Percentiles rank a stretch among this genome's conserved stretches.
Conservation (phyloP, 1,140 invertebrate genomes). For the Drosophila hydei region DNA sequence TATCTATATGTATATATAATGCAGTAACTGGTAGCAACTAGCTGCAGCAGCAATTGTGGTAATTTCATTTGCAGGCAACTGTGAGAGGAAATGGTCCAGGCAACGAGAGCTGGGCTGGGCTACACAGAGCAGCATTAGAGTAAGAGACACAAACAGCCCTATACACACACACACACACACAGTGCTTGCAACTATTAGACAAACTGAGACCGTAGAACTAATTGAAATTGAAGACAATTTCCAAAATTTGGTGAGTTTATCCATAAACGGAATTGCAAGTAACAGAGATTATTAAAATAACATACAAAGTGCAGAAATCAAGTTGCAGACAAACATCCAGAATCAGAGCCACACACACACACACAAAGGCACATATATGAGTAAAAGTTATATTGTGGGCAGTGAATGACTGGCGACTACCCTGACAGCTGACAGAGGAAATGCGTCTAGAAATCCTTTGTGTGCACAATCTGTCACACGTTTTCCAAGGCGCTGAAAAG, state of each 20-base stretch:
- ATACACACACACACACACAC: no score
- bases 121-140: no score
- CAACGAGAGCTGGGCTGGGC: not conserved
- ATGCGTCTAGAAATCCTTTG: no score
- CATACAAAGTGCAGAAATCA: not conserved
- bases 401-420: no score
- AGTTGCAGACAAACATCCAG: not conserved
- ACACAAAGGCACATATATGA: no score
- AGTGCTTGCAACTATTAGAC: conserved; percentile 7
- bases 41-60: conserved; percentile 62
- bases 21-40: conserved; percentile 1
- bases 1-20: conserved; percentile 19
- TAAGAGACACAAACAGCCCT: no score
- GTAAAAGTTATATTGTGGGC: no score
- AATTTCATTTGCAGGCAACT: conserved; percentile 52
- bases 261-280: conserved; percentile 14
- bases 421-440: no score
- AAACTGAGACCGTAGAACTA: conserved; percentile 5
- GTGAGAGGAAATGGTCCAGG: conserved; percentile 34
- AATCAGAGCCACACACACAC: no score
- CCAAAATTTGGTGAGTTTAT: not conserved
- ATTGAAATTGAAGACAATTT: conserved; percentile 12
- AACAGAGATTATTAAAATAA: conserved; percentile 8
- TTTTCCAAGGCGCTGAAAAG: no score
- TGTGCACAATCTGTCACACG: no score